Percentiles rank a stretch among this genome's conserved stretches.
phyloP scores from a whole-genome alignment of 2,888 invertebrate genomes.

The Phengaris arion region DNA sequence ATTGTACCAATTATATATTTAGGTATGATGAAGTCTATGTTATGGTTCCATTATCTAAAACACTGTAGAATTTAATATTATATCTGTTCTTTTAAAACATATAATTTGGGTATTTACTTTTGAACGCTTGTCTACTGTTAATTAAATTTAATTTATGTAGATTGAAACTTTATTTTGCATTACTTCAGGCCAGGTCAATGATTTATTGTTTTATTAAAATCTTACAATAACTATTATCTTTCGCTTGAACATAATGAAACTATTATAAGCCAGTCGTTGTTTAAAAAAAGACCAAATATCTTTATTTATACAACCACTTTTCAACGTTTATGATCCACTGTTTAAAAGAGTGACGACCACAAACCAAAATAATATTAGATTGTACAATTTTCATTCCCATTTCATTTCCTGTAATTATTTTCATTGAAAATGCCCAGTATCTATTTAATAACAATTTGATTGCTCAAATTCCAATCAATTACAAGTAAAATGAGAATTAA shows the following conservation, averaged over 20 bases:
- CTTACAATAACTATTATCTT: constrained; percentile 45
- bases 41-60: constrained; percentile 3
- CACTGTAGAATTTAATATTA: not conserved
- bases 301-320: too few species aligned
- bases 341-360: too few species aligned
- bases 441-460: too few species aligned
- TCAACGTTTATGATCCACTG: too few species aligned
- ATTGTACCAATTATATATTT: not conserved
- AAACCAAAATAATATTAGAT: too few species aligned
- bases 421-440: too few species aligned
- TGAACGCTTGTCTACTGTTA: constrained; percentile 34
- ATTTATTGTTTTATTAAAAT: constrained; percentile 51
- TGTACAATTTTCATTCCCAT: too few species aligned
- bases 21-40: not conserved
- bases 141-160: constrained; percentile 56
- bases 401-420: too few species aligned
- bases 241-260: not conserved
- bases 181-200: not conserved
- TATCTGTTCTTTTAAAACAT: constrained; percentile 7
- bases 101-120: constrained; percentile 8
- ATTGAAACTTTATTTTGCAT: constrained; percentile 59
- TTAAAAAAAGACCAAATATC: not conserved
- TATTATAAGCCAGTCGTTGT: not conserved
- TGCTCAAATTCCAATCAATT: too few species aligned
- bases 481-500: too few species aligned